Conservation (phyloP, 2,888 invertebrate species). For the Ectemnius cavifrons region DNA sequence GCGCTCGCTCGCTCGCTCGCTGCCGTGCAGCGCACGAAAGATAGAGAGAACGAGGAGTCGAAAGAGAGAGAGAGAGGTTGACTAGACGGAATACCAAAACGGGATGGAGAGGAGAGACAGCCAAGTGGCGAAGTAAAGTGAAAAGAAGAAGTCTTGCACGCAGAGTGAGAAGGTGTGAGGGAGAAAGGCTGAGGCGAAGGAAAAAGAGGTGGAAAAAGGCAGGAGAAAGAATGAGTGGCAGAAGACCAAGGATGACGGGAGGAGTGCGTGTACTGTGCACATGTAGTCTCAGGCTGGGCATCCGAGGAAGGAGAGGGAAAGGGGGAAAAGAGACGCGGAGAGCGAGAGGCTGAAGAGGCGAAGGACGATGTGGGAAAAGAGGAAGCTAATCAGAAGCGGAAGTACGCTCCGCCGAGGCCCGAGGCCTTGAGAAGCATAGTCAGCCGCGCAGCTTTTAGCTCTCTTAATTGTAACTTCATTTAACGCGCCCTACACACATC, state of each 20-base stretch:
- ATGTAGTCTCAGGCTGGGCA: no score
- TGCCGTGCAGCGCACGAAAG: slow-evolving; percentile 20
- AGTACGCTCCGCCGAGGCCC: slow-evolving; percentile 74
- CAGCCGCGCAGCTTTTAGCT: slow-evolving; percentile 69
- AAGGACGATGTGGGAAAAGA: slow-evolving; percentile 76
- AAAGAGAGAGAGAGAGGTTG: slow-evolving; percentile 34
- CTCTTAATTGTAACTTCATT: slow-evolving; percentile 74
- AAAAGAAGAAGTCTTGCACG: not conserved
- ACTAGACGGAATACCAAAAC: slow-evolving; percentile 17
- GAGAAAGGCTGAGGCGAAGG: not conserved
- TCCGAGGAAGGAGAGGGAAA: not conserved
- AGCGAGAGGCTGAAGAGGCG: slow-evolving; percentile 39
- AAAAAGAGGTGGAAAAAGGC: slow-evolving; percentile 18
- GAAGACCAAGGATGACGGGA: slow-evolving; percentile 1
- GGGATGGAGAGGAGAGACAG: slow-evolving; percentile 35
- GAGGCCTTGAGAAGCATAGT: slow-evolving; percentile 71
- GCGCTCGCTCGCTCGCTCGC: no score
- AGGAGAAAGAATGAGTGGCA: slow-evolving; percentile 6
- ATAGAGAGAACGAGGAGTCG: slow-evolving; percentile 50
- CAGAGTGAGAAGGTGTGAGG: slow-evolving; percentile 11
- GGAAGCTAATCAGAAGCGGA: slow-evolving; percentile 78
- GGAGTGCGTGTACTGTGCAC: no score
- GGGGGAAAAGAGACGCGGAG: slow-evolving; percentile 14
- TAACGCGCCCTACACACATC: slow-evolving; percentile 56
- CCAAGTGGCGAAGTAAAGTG: slow-evolving; percentile 13